A percentile compares a stretch with the other conserved stretches of the same genome.
phyloP scores from a whole-genome alignment of 2,888 invertebrate species.

The Spicauda simplicius region DNA sequence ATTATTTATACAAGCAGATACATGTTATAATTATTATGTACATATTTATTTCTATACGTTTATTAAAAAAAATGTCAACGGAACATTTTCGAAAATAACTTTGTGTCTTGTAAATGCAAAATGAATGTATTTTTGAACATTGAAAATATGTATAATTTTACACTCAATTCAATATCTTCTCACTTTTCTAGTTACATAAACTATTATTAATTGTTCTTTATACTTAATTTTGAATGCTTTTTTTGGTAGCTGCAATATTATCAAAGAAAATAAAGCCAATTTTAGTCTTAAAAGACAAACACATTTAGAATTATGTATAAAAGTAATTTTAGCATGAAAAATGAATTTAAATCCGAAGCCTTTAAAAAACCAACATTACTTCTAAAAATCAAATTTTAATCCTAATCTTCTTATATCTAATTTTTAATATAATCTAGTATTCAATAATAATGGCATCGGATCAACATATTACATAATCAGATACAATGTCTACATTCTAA shows the following conservation, averaged over 20 bases:
- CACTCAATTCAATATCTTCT: no score
- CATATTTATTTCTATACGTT: no score
- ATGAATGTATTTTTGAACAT: neutral
- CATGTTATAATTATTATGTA: no score
- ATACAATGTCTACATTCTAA: conserved; percentile 4
- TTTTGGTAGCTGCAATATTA: no score
- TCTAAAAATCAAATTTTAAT: neutral
- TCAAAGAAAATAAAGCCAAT: no score
- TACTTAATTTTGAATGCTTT: no score
- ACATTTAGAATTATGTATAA: neutral
- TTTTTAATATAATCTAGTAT: neutral
- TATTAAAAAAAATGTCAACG: neutral
- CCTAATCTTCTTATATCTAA: no score
- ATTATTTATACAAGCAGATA: no score
- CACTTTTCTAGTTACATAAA: no score
- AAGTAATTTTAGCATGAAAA: neutral
- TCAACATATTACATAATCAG: conserved; percentile 22
- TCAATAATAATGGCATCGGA: conserved; percentile 33
- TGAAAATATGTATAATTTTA: no score
- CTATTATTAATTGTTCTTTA: no score
- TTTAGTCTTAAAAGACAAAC: no score
- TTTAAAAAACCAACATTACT: neutral
- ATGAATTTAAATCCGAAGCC: neutral
- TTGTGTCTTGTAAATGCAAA: neutral
- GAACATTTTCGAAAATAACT: neutral